Percentiles rank a stretch among this genome's conserved stretches.
Evolutionary conservation across 2,888 invertebrate species (phyloP).

Genomic region (Bhutanitis thaidina): DNA sequence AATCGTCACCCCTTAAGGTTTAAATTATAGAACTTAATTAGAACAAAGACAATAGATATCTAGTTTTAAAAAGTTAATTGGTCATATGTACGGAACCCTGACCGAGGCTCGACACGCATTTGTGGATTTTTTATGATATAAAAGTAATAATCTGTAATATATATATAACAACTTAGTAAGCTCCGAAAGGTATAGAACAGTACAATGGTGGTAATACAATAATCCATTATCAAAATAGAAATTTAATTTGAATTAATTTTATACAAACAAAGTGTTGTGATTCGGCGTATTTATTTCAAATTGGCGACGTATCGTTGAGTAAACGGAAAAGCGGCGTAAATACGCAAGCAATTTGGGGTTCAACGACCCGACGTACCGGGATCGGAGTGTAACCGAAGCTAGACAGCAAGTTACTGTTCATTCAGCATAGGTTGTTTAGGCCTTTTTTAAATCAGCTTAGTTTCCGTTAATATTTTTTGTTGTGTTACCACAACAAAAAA

Average conservation of each 20-base stretch:
- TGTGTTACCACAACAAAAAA: too few relatives aligned
- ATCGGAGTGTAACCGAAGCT: conserved; percentile 2
- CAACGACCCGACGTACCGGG: conserved; percentile 7
- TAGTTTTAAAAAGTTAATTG: too few relatives aligned
- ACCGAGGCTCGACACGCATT: too few relatives aligned
- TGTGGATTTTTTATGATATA: too few relatives aligned
- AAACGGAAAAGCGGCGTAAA: background rate
- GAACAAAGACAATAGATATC: too few relatives aligned
- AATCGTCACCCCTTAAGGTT: too few relatives aligned
- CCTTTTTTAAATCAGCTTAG: conserved; percentile 1
- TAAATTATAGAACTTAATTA: too few relatives aligned
- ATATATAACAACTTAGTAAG: too few relatives aligned
- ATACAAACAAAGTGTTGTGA: conserved; percentile 3
- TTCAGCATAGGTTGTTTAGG: conserved; percentile 6
- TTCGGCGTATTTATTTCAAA: conserved; percentile 10
- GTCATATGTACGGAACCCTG: too few relatives aligned
- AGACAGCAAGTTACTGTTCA: conserved; percentile 12
- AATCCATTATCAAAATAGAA: background rate
- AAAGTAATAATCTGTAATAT: too few relatives aligned
- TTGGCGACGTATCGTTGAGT: conserved; percentile 1
- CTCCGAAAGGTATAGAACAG: too few relatives aligned
- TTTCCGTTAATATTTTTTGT: conserved; percentile 3
- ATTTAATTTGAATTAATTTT: conserved; percentile 6
- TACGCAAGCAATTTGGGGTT: conserved; percentile 9
- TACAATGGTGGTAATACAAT: too few relatives aligned